These are phyloP conservation scores for Miichthys miiuy DNA, from an alignment of 2,797 vertebrate species.

Conservation along the genomic window DNA sequence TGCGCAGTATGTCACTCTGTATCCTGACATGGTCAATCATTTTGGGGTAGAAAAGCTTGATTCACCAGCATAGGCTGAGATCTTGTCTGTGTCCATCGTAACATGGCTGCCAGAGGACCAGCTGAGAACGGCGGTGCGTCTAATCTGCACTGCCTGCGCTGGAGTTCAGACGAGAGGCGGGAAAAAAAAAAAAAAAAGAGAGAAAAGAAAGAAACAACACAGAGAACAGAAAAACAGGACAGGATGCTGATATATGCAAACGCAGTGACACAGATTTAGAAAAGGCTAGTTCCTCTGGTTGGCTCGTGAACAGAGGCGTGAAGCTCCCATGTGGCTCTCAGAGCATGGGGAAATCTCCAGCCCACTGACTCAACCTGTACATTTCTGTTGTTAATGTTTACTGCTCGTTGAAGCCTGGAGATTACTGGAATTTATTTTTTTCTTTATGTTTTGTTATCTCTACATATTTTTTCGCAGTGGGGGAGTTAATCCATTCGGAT, in stretches of 20 bases:
- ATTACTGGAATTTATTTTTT: conserved; percentile 92
- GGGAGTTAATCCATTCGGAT: conserved; percentile 93
- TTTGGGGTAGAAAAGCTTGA: conserved; percentile 51
- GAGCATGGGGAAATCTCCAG: conserved; percentile 92
- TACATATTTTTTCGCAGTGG: conserved; percentile 83
- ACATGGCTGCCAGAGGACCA: conserved; percentile 74
- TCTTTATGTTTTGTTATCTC: conserved; percentile 68
- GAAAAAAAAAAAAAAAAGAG: background rate
- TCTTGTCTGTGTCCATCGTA: conserved; percentile 61
- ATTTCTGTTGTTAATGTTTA: conserved; percentile 99
- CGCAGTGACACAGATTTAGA: conserved; percentile 83
- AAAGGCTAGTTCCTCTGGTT: conserved; percentile 82
- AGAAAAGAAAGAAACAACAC: conserved; percentile 33
- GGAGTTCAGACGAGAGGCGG: conserved; percentile 65
- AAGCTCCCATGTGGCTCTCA: conserved; percentile 89
- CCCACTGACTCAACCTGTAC: conserved; percentile 96
- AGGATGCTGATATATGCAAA: conserved; percentile 88
- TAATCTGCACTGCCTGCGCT: conserved; percentile 74
- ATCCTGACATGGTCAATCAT: conserved; percentile 71
- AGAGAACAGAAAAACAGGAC: conserved; percentile 72
- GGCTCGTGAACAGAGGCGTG: conserved; percentile 92
- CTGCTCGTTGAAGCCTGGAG: conserved; percentile 98
- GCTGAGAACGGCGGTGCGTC: conserved; percentile 71
- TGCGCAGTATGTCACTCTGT: conserved; percentile 62
- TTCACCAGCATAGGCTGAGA: conserved; percentile 72